phyloP scores from a whole-genome alignment of 1,140 invertebrate species.

The Amphibalanus amphitrite region DNA sequence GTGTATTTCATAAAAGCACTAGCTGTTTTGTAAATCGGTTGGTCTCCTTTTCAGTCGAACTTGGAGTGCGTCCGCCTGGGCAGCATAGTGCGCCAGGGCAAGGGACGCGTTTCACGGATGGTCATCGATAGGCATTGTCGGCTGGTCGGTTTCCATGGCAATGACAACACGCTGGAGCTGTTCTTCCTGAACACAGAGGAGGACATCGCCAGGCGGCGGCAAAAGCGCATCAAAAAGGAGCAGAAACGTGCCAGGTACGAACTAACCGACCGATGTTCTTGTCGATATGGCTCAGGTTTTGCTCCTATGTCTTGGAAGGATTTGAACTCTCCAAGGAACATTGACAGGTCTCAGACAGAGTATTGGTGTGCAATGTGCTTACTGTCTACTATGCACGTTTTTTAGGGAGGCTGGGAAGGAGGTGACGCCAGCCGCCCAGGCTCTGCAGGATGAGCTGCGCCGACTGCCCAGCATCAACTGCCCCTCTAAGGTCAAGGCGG shows the following conservation, averaged over 20 bases:
- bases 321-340: too few species aligned
- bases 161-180: slow-evolving; percentile 59
- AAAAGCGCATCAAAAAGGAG: slow-evolving; percentile 60
- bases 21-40: not conserved
- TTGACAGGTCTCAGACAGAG: too few species aligned
- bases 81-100: slow-evolving; percentile 50
- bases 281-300: too few species aligned
- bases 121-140: slow-evolving; percentile 42
- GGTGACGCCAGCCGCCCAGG: slow-evolving; percentile 13
- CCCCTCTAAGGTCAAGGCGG: not conserved
- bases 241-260: slow-evolving; percentile 10
- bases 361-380: too few species aligned
- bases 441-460: slow-evolving; percentile 48
- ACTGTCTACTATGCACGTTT: too few species aligned
- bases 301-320: too few species aligned
- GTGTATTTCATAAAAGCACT: too few species aligned
- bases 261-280: too few species aligned
- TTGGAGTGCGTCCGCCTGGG: slow-evolving; percentile 32
- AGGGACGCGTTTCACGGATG: slow-evolving; percentile 50
- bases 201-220: slow-evolving; percentile 45
- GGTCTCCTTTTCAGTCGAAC: not conserved
- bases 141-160: slow-evolving; percentile 64
- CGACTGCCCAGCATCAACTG: slow-evolving; percentile 30
- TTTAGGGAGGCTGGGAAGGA: slow-evolving; percentile 14
- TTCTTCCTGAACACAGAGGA: slow-evolving; percentile 60